phyloP scores from a whole-genome alignment of 2,797 vertebrate species.

The Periparus ater region DNA sequence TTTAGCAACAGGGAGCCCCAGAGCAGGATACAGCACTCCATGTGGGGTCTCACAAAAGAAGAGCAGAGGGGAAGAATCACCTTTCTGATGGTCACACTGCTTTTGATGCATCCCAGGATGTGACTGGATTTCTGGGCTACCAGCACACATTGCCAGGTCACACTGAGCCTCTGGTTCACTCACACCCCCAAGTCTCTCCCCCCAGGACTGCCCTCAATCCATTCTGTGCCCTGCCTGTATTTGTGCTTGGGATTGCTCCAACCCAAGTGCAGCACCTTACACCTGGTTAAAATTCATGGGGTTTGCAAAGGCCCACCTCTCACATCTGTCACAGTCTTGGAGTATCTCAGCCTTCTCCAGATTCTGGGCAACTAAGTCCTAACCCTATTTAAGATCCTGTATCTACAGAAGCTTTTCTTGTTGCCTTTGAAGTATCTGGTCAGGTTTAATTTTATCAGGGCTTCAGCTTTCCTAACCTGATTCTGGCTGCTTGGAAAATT shows the following conservation, averaged over 20 bases:
- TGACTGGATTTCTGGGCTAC: background rate
- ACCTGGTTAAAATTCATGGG: background rate
- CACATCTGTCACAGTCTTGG: background rate
- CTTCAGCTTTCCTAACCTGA: background rate
- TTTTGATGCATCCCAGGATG: background rate
- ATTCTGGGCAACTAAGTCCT: background rate
- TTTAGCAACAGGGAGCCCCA: background rate
- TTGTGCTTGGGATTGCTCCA: background rate
- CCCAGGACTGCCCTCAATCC: background rate
- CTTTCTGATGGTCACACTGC: fast-evolving
- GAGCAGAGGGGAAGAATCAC: background rate
- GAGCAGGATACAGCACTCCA: background rate
- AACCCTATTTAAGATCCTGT: background rate
- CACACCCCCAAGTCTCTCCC: background rate
- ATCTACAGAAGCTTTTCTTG: background rate
- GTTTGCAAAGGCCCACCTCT: background rate
- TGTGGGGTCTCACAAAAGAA: background rate
- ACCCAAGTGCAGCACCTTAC: background rate
- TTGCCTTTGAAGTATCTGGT: background rate
- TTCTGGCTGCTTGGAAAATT: background rate
- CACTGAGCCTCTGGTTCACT: background rate
- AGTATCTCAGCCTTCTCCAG: background rate
- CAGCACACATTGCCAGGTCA: background rate
- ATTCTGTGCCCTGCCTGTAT: background rate
- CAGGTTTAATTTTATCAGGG: background rate